A percentile compares a stretch with the other conserved stretches of the same genome.
phyloP scores from a whole-genome alignment of 2,113 vertebrate genomes.

The Nannobrachium achirus region DNA sequence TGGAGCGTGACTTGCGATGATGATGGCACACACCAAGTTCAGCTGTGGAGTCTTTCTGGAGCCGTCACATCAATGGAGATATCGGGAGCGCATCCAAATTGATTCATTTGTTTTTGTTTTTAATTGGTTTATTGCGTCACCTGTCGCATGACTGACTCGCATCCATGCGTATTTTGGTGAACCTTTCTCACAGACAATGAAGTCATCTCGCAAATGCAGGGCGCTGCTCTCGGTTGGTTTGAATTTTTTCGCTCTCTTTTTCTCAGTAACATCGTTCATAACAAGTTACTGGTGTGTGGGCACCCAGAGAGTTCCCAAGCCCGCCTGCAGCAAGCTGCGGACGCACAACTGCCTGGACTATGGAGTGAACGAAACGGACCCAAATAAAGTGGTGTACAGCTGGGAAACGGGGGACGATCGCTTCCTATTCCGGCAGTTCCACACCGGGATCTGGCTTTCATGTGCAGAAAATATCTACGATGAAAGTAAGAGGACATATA shows the following conservation, averaged over 20 bases:
- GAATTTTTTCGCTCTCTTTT: slow-evolving; percentile 79
- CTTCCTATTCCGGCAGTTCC: slow-evolving; percentile 90
- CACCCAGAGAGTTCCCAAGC: slow-evolving; percentile 85
- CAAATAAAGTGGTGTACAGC: slow-evolving; percentile 90
- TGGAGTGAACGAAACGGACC: slow-evolving; percentile 84
- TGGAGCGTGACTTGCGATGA: no score
- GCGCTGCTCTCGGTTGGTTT: slow-evolving; percentile 88
- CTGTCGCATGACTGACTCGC: slow-evolving; percentile 2
- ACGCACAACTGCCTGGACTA: slow-evolving; percentile 90
- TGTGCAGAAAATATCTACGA: slow-evolving; percentile 91
- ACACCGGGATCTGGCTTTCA: slow-evolving; percentile 94
- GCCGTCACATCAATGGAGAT: no score
- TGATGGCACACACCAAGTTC: no score
- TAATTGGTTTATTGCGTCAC: not conserved
- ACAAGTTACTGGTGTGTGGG: slow-evolving; percentile 95
- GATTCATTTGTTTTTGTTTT: no score
- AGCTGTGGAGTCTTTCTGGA: not conserved
- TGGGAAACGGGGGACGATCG: slow-evolving; percentile 94
- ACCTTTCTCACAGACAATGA: not conserved
- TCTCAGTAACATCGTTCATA: slow-evolving; percentile 87
- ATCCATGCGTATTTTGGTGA: slow-evolving; percentile 50
- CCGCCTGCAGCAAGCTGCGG: slow-evolving; percentile 77
- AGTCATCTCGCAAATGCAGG: slow-evolving; percentile 87
- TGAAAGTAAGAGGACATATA: slow-evolving; percentile 84
- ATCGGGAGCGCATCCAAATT: slow-evolving; percentile 1